Base-by-base conservation (phyloP, 2,888 invertebrate species). In the Oscheius sp. region DNA sequence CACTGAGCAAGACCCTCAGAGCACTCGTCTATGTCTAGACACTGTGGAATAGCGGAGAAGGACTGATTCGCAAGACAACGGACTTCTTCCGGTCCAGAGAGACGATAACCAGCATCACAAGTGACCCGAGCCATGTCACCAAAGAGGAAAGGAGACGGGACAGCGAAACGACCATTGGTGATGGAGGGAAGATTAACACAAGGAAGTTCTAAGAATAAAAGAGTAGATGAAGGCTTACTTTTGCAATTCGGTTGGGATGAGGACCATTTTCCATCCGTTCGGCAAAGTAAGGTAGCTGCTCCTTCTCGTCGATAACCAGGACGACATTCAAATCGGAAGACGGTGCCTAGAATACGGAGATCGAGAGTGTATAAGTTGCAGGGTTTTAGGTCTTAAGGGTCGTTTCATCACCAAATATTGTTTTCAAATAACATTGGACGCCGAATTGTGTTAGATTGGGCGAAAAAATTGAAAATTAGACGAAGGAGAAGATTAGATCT, bases 191-290 rank as follows among this genome's bases (percentile, higher is more conserved):
- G 49, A n/a, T 77, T 71, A 26, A 71, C 71, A 70, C 85, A 85
- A 4, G 73, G 62, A 22, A 84, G 68, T 36, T 83, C 85, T n/a
- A n/a, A n/a, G n/a, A n/a, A n/a, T n/a, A n/a, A n/a, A n/a, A n/a
- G n/a, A n/a, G n/a, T n/a, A n/a, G n/a, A n/a, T n/a, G n/a, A n/a
- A 85, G 70, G 47, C 54, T 54, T 90, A 94, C 94, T 93, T 90
- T 93, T 92, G 88, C 96, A 97, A 87, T 92, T 92, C 5, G 96
- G 96, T 56, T 92, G 91, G 5, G 92, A 91, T 79, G 94, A 93
- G 85, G 94, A 94, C 97, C 96, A 97, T 45, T 90, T 90, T 56
- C 96, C 95, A 86, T 91, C 92, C 6, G 93, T 92, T 3, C 93
- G 92, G 87, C 97, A 97, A 51, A 93, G 89, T 22, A 95, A 88